Conservation (phyloP, 1,140 invertebrate genomes). For the Zaprionus taronus region DNA sequence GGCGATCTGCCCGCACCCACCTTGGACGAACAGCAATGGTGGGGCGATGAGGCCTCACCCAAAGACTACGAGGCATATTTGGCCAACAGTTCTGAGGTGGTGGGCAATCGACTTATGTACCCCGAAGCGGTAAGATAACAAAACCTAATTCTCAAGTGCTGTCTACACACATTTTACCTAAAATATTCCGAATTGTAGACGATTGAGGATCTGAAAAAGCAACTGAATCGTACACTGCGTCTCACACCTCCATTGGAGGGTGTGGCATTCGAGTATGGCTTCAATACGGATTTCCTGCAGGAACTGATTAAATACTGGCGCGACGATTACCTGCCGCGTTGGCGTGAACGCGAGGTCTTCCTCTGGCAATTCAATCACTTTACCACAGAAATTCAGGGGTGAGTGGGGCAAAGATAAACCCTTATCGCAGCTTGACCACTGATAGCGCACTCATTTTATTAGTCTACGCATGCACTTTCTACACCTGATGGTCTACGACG, state of each 20-base stretch:
- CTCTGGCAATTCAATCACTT: conserved; percentile 92
- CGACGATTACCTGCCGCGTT: conserved; percentile 89
- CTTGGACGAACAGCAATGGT: conserved; percentile 69
- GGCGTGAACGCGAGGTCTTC: conserved; percentile 88
- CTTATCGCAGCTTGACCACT: conserved; percentile 56
- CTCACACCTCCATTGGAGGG: conserved; percentile 87
- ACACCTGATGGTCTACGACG: conserved; percentile 87
- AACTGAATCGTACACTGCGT: conserved; percentile 60
- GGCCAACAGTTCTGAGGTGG: conserved; percentile 64
- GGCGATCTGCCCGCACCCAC: conserved; percentile 56
- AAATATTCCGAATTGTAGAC: conserved; percentile 46
- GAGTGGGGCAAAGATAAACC: conserved; percentile 41
- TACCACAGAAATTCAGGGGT: conserved; percentile 89
- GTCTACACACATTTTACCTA: not conserved
- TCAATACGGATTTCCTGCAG: conserved; percentile 89
- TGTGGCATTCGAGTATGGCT: conserved; percentile 89
- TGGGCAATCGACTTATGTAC: conserved; percentile 63
- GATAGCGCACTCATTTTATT: conserved; percentile 28
- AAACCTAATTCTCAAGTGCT: not conserved
- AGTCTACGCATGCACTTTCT: conserved; percentile 91
- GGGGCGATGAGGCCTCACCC: conserved; percentile 73
- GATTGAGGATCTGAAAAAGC: conserved; percentile 56
- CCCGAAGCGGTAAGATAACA: conserved; percentile 56
- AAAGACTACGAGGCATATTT: conserved; percentile 71
- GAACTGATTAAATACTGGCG: conserved; percentile 89